Evolutionary conservation across 2,113 vertebrate species (phyloP).

Genomic region (Anguilla japonica): DNA sequence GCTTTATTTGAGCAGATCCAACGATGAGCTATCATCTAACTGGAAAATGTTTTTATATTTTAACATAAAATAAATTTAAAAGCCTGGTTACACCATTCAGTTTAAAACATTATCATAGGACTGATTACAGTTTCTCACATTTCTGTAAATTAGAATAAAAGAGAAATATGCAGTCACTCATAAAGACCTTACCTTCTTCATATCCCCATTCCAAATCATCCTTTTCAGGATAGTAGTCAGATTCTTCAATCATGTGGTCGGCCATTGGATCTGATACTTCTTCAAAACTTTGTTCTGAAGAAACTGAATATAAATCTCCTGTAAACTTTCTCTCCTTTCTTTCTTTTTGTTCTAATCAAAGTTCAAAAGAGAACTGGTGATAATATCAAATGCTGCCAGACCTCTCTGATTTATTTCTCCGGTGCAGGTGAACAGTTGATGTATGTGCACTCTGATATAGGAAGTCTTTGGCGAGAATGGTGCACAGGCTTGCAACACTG

Average conservation of each 20-base stretch:
- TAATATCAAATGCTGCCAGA: background rate
- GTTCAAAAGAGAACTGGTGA: background rate
- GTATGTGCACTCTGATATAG: background rate
- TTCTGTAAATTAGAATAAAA: background rate
- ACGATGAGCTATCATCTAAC: background rate
- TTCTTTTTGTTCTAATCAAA: background rate
- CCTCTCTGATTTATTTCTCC: background rate
- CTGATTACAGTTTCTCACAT: background rate
- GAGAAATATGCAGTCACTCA: background rate
- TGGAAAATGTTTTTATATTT: background rate
- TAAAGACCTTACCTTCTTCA: slow-evolving; percentile 82
- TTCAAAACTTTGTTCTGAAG: slow-evolving; percentile 2
- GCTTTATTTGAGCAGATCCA: background rate
- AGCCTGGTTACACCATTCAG: background rate
- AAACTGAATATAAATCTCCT: background rate
- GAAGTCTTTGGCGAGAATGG: background rate
- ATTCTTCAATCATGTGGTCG: slow-evolving; percentile 77
- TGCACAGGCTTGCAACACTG: background rate
- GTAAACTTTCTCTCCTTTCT: background rate
- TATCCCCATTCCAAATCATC: slow-evolving; percentile 89
- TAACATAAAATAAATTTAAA: background rate
- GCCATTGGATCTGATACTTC: slow-evolving; percentile 68
- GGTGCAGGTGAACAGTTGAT: slow-evolving; percentile 2
- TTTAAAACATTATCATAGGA: background rate
- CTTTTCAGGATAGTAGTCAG: slow-evolving; percentile 68